Evolutionary conservation across 2,113 vertebrate genomes (phyloP).

Genomic region (Microtus pennsylvanicus): DNA sequence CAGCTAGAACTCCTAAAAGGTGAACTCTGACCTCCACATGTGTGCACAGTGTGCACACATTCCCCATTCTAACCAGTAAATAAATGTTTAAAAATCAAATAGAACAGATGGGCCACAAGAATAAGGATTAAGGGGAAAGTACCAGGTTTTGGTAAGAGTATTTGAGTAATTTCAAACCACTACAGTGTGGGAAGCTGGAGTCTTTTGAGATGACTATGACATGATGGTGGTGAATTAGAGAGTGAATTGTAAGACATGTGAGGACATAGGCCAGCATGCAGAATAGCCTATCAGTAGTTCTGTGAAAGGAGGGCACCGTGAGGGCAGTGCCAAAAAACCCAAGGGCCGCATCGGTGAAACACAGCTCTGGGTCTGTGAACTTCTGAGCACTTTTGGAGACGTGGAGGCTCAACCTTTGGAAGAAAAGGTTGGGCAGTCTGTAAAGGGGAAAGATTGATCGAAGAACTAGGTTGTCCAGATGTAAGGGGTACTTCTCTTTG

Average conservation of each 20-base stretch:
- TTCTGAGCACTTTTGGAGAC: neutral
- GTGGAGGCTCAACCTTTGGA: neutral
- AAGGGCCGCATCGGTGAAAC: neutral
- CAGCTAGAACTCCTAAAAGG: neutral
- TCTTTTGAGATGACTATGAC: neutral
- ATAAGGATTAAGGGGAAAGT: neutral
- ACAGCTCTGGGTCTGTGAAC: neutral
- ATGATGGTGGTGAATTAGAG: neutral
- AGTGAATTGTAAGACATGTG: neutral
- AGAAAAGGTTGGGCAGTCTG: neutral
- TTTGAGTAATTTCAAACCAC: slow-evolving; percentile 18
- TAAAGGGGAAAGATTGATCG: neutral
- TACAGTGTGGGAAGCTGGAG: neutral
- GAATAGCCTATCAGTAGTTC: neutral
- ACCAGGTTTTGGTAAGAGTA: neutral
- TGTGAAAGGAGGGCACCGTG: neutral
- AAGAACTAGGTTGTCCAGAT: neutral
- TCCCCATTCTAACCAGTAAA: neutral
- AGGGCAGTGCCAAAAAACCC: neutral
- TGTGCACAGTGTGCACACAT: neutral
- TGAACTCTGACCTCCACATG: neutral
- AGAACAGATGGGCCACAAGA: neutral
- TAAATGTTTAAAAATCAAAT: neutral
- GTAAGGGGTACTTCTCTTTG: neutral
- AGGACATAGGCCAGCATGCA: neutral